Base-by-base conservation (phyloP, 1,140 invertebrate species). In the Bombus superbus region DNA sequence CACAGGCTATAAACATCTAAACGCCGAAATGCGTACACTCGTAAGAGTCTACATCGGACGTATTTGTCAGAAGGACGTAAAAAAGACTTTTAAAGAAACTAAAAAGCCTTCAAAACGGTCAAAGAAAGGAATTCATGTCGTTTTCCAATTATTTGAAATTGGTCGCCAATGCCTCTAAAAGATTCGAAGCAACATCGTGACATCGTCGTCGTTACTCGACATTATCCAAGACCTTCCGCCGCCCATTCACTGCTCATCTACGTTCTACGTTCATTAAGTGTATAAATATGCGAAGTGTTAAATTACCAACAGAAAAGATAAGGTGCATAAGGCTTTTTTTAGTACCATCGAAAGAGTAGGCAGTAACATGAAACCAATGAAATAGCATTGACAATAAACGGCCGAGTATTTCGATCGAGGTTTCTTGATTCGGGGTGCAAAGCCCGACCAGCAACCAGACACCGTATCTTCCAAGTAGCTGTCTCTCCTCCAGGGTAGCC, bases 301-400 rank as follows among this genome's bases (percentile, higher is more conserved):
- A 95, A 94, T 95, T 95, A 95, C 94, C 94, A 95, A 95, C 94
- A 95, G 93, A 94, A 94, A 95, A 94, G 92, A 95, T 95, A 92
- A 96, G 94, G 92, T 95, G 94, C 92, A 95, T 94, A 95, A 94
- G 94, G 92, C 94, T 95, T 95, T 95, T 95, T 95, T 95, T 94
- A 94, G 92, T 95, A 98, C 98, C 98, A 96, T 99, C 98, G 93
- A 98, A 99, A 32, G 99, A 97, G 95, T 98, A 99, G 15, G 98
- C 98, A 57, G 99, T 99, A 85, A 99, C 98, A 96, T 99, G 98
- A 96, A 99, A 99, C 99, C 99, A 99, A 95, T 99, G 98, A 96
- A 99, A 99, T 80, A 99, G 96, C 96, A 99, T 99, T 80, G 98
- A 98, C 44, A 99, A 96, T 88, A 99, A 96, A 89, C 99, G 96